Evolutionary conservation across 2,888 invertebrate species (phyloP), one percentile per base, ranked within the genome.

Genomic region (Thymelicus sylvestris): DNA sequence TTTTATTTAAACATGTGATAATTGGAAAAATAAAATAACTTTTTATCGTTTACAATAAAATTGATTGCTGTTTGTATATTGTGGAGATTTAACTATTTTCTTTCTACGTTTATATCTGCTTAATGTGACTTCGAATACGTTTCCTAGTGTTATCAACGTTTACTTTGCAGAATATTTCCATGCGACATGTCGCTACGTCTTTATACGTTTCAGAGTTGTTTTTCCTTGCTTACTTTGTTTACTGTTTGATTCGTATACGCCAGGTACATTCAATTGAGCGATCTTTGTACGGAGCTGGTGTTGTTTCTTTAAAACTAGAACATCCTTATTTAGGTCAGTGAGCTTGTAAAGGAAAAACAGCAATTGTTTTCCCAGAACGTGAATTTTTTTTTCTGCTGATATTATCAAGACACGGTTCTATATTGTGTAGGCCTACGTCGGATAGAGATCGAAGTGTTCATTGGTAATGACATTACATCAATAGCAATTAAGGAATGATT

Each of bases 401-500:
- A 44, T 39, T 10, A 47, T 47, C 47, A 47, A n/a, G 50, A 52
- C 7, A 55, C 6, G 55, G 5, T 24, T 55, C 55, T 4, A 31
- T 57, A 13, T 55, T 47, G 47, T 47, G 7, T 38, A 38, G 13
- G 12, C 13, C 19, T 57, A 38, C 24, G 38, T 57, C 15, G 19
- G 19, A 52, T 31, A 31, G 0, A 31, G 57, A 19, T 48, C 24
- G 47, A 63, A 57, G 38, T 59, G 48, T 69, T 59, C 57, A 70
- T 70, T 65, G 70, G 60, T 70, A 60, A 70, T 70, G 68, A 68
- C 62, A 39, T 57, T 48, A 48, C 69, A 64, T 70, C 65, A 61
- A 59, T 44, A 65, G 31, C 66, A 60, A 70, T 70, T 70, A 70
- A 52, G 61, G 60, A 38, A 71, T 69, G 63, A 69, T 69, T 69